Conservation (phyloP, 2,113 vertebrate species). For the Cepphus grylle region DNA sequence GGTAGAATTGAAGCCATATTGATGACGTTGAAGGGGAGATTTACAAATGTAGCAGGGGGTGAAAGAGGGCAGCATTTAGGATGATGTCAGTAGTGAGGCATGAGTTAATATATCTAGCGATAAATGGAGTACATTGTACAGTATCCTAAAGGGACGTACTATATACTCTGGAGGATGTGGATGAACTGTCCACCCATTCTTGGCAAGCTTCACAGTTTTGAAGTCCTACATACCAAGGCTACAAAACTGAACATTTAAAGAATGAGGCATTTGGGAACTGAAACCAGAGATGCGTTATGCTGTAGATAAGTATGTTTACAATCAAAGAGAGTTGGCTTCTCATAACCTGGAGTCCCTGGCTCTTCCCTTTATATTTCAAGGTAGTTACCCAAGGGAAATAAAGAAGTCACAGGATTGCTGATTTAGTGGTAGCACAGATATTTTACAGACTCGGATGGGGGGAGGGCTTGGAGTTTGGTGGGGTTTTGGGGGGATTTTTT, state of each 20-base stretch:
- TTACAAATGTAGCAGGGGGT: not conserved
- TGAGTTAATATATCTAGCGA: not conserved
- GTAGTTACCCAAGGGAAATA: not conserved
- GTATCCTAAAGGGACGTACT: not conserved
- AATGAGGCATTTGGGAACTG: conserved; percentile 29
- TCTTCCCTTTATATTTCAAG: not conserved
- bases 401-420: not conserved
- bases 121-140: not conserved
- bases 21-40: not conserved
- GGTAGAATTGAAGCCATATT: not conserved
- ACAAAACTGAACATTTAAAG: not conserved
- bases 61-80: not conserved
- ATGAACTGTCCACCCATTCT: conserved; percentile 21
- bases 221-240: not conserved
- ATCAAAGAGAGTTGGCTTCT: not conserved
- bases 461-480: not conserved
- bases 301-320: not conserved
- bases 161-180: not conserved
- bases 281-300: not conserved
- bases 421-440: not conserved
- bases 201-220: not conserved
- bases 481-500: not conserved
- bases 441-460: not conserved
- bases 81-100: conserved; percentile 7
- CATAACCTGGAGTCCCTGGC: not conserved